Base-by-base conservation (phyloP, 2,797 vertebrate genomes). In the Leptodactylus fallax region DNA sequence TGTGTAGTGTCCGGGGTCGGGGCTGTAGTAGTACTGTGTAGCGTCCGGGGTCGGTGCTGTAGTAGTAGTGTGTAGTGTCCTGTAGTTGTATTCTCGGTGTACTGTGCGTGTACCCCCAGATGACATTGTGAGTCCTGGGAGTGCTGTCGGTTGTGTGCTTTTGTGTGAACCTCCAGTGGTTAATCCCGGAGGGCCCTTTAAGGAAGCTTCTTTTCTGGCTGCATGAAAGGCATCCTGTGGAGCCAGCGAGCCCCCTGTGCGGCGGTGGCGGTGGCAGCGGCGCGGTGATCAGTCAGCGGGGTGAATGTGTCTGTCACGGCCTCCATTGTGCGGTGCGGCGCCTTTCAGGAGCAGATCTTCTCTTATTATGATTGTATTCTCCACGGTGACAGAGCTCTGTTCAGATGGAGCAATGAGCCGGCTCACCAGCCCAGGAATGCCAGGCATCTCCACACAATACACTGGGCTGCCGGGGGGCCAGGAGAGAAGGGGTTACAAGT, bases 241-340 rank as follows among this genome's bases (percentile, higher is more conserved):
- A n/a, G 45, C 67, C n/a, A n/a, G n/a, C n/a, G n/a, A n/a, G n/a
- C 49, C n/a, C 61, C 65, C 83, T 77, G 12, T 55, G 19, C 56
- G n/a, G n/a, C n/a, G n/a, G n/a, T n/a, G n/a, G n/a, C n/a, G n/a
- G n/a, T n/a, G n/a, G n/a, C n/a, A 13, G 63, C 23, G 13, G 63
- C 25, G 14, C 19, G 81, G 83, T 25, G 67, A 88, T 88, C 87
- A 88, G 87, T 88, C 87, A 88, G 86, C 25, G 27, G 67, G 36
- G 53, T 61, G 76, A 88, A 84, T 88, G 87, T 19, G 76, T 51
- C 81, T 85, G 87, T 88, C 82, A 87, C 71, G n/a, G 58, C 12
- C 79, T 17, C 71, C 79, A 81, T 88, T 88, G 67, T 82, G 25
- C 47, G 3, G 0, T 58, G 63, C 65, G 25, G 53, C 47, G 53